These are phyloP conservation scores for Tiliqua scincoides DNA, from an alignment of 2,113 vertebrate genomes.

Conservation along the genomic window DNA sequence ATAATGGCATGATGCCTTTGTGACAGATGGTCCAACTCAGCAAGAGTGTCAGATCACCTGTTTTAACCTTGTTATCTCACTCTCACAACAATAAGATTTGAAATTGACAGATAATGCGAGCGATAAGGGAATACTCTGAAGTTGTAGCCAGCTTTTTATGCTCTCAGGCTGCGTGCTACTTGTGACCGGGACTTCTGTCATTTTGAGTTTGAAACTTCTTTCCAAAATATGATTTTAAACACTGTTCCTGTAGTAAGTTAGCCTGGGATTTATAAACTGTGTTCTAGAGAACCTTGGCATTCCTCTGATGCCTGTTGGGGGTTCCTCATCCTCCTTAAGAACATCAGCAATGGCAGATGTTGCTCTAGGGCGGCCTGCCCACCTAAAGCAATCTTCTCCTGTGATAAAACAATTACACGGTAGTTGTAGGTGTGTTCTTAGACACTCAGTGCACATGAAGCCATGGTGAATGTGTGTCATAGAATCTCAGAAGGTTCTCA, in stretches of 20 bases:
- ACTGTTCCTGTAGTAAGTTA: accelerated
- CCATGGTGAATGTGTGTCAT: background rate
- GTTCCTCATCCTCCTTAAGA: background rate
- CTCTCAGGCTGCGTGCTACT: background rate
- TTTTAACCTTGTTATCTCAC: background rate
- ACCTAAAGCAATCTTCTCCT: background rate
- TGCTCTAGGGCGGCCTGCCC: background rate
- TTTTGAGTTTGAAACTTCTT: background rate
- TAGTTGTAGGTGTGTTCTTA: no score
- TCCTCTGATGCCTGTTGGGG: background rate
- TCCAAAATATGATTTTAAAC: accelerated
- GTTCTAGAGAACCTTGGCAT: background rate
- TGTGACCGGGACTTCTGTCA: background rate
- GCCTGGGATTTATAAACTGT: background rate
- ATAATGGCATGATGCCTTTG: background rate
- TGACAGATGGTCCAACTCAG: background rate
- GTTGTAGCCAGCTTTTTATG: accelerated
- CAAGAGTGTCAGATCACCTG: background rate
- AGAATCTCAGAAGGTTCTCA: background rate
- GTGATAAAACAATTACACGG: background rate
- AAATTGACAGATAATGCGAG: background rate
- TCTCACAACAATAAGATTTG: background rate
- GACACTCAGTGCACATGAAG: background rate
- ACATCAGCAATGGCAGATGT: background rate
- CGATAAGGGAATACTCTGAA: background rate